Conservation (phyloP, 1,140 invertebrate species). For the Pectinophora gossypiella region DNA sequence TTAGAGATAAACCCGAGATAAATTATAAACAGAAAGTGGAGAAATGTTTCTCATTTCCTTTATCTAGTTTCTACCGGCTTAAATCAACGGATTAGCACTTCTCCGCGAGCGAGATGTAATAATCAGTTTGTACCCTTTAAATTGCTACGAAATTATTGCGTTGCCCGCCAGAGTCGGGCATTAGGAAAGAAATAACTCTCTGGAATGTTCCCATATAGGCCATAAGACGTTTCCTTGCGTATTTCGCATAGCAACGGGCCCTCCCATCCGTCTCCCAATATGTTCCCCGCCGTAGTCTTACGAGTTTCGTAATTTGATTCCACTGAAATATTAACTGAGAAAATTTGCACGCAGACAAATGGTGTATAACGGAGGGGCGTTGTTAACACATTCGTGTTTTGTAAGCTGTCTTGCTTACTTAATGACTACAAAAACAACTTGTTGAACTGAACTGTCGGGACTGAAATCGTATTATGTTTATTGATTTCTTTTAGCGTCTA, state of each 20-base stretch:
- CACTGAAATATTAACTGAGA: slow-evolving; percentile 57
- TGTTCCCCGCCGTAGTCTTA: slow-evolving; percentile 37
- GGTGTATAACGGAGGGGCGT: slow-evolving; percentile 5
- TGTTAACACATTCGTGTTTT: slow-evolving; percentile 12
- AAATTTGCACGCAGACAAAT: slow-evolving; percentile 40
- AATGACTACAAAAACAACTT: slow-evolving; percentile 9
- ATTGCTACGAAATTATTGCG: slow-evolving; percentile 27
- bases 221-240: slow-evolving; percentile 43
- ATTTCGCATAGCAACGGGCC: slow-evolving; percentile 37
- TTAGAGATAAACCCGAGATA: slow-evolving; percentile 12
- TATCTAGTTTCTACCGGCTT: slow-evolving; percentile 5
- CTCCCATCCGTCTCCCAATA: slow-evolving; percentile 46
- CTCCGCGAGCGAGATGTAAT: not conserved
- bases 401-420: slow-evolving; percentile 10
- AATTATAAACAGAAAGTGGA: slow-evolving; percentile 15
- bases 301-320: slow-evolving; percentile 61
- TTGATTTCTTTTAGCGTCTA: no score
- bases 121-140: slow-evolving; percentile 14
- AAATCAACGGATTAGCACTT: slow-evolving; percentile 8
- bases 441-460: no score
- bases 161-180: slow-evolving; percentile 21
- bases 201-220: slow-evolving; percentile 40
- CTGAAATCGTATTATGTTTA: no score
- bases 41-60: slow-evolving; percentile 12
- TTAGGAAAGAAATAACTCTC: slow-evolving; percentile 40